phyloP scores from a whole-genome alignment of 1,140 invertebrate species.

The Mamestra configurata region DNA sequence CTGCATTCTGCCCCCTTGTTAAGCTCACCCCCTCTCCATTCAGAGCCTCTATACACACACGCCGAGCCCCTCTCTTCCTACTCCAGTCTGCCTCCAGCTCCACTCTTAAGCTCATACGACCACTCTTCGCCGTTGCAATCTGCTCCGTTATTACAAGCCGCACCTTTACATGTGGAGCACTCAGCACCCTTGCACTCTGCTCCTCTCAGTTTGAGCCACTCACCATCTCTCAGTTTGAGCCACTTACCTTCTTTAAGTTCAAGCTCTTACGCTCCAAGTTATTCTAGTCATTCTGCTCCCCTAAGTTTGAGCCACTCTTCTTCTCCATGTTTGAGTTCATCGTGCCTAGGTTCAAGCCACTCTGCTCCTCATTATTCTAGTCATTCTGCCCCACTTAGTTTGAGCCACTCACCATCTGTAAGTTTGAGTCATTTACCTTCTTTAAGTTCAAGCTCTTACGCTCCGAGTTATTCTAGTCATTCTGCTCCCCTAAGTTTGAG shows the following conservation, averaged over 20 bases:
- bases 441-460: not conserved
- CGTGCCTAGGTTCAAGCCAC: not conserved
- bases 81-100: constrained; percentile 1
- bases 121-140: not conserved
- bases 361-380: not conserved
- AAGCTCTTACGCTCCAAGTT: not conserved
- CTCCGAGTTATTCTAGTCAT: not conserved
- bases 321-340: not conserved
- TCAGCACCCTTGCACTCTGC: not conserved
- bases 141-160: not conserved
- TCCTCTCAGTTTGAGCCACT: not conserved
- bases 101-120: not conserved
- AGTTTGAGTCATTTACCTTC: not conserved
- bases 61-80: not conserved
- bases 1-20: not conserved
- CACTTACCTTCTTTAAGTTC: not conserved
- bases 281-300: not conserved
- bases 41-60: not conserved
- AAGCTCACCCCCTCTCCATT: not conserved
- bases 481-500: not conserved
- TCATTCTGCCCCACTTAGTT: not conserved
- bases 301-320: not conserved
- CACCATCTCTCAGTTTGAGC: not conserved
- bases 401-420: not conserved
- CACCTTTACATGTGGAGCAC: constrained; percentile 13